Percentiles rank a stretch among this genome's conserved stretches.
Conservation (phyloP, 2,797 vertebrate species). For the Adrianichthys oophorus region DNA sequence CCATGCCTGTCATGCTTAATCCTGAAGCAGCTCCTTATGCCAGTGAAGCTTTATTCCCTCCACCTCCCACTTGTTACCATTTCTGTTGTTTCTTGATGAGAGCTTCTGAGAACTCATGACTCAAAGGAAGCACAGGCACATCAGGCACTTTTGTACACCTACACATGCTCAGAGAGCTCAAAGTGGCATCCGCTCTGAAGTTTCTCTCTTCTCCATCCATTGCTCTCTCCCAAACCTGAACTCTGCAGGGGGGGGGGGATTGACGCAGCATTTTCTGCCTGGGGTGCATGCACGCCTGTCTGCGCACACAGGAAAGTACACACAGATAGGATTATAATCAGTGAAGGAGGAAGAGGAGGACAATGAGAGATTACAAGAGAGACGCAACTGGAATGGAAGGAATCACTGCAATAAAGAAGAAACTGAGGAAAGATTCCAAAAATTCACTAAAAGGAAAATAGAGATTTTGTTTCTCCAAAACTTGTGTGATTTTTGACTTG, state of each 20-base stretch:
- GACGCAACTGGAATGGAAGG: slow-evolving; percentile 20
- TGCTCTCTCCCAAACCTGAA: slow-evolving; percentile 31
- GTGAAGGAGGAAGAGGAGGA: slow-evolving; percentile 58
- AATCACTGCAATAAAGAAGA: slow-evolving; percentile 31
- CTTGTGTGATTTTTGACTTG: slow-evolving; percentile 15
- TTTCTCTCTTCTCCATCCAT: slow-evolving; percentile 1
- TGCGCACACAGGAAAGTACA: slow-evolving; percentile 36
- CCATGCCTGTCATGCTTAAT: not conserved
- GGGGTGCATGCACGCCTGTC: slow-evolving; percentile 19
- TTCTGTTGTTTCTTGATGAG: slow-evolving; percentile 25
- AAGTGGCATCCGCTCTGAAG: slow-evolving; percentile 8
- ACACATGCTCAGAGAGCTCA: slow-evolving; percentile 38
- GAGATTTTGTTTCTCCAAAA: not conserved
- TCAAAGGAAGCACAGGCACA: slow-evolving; percentile 28
- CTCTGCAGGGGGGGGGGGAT: slow-evolving; percentile 40
- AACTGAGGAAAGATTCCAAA: slow-evolving; percentile 24
- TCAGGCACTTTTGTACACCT: slow-evolving; percentile 49
- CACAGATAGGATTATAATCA: slow-evolving; percentile 63
- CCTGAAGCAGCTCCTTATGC: not conserved
- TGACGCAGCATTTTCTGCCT: slow-evolving; percentile 65
- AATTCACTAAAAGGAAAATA: slow-evolving; percentile 10
- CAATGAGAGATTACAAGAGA: slow-evolving; percentile 59
- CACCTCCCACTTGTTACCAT: slow-evolving; percentile 32
- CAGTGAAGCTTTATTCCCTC: not conserved
- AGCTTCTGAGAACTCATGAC: slow-evolving; percentile 34